Percentiles rank a stretch among this genome's conserved stretches.
These are phyloP conservation scores for Stichopus horrens DNA, from an alignment of 53 echinoderm and acorn worm genomes.

Conservation along the genomic window DNA sequence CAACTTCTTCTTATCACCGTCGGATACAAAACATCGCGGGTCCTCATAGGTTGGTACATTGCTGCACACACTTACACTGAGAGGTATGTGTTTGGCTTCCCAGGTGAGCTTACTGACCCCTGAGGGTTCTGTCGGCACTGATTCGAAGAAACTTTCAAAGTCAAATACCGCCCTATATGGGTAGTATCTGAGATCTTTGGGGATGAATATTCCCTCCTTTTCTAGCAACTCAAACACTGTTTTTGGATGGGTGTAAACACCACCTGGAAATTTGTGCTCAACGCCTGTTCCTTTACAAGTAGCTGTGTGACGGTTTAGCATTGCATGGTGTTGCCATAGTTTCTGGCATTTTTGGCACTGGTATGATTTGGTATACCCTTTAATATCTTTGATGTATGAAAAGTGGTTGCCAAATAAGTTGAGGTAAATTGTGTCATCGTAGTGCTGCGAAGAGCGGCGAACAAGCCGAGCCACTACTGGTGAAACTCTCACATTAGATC, in stretches of 20 bases:
- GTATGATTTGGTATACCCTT: slow-evolving; percentile 43
- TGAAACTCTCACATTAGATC: no score
- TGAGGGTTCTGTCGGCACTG: slow-evolving; percentile 1
- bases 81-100: slow-evolving; percentile 20
- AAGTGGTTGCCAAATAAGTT: slow-evolving; percentile 54
- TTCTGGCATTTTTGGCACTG: slow-evolving; percentile 42
- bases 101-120: not conserved
- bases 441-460: not conserved
- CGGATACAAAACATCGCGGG: not conserved
- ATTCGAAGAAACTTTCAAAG: slow-evolving; percentile 45
- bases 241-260: slow-evolving; percentile 20
- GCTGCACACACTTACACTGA: slow-evolving; percentile 54
- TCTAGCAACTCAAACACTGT: slow-evolving; percentile 51
- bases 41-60: slow-evolving; percentile 33
- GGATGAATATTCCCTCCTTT: slow-evolving; percentile 43
- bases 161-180: slow-evolving; percentile 60
- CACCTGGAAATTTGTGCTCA: slow-evolving; percentile 43
- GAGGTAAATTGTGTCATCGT: slow-evolving; percentile 39
- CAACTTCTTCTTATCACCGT: not conserved
- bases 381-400: slow-evolving; percentile 49
- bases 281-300: slow-evolving; percentile 57
- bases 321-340: slow-evolving; percentile 9
- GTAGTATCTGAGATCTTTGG: slow-evolving; percentile 1
- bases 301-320: slow-evolving; percentile 45
- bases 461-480: slow-evolving; percentile 33